Base-by-base conservation (phyloP, 1,140 invertebrate genomes). In the Leguminivora glycinivorella region DNA sequence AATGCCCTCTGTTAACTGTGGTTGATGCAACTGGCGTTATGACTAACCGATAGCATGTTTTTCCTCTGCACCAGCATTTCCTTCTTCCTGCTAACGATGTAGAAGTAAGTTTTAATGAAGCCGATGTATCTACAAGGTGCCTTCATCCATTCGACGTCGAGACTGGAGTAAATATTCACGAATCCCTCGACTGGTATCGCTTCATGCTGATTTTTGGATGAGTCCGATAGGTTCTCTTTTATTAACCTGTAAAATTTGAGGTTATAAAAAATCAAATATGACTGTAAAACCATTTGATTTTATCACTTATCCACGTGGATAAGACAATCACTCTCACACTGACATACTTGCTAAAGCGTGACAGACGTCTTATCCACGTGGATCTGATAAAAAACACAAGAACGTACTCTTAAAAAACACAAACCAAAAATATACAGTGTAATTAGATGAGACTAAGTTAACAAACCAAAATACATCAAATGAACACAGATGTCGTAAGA, bases 51-150 rank as follows among this genome's bases (percentile, higher is more conserved):
- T 22, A 90, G 73, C 74, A 82, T 89, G 56, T 71, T 76, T 56
- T 83, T 77, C 12, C 87, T 84, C 68, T 85, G 80, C 6, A 81
- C n/a, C 5, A 90, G 70, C 0, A 83, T 40, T 10, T 78, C 66
- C 63, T 80, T 88, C 75, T 90, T 90, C 34, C 71, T 78, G 5
- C 63, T 82, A 24, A 84, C 67, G n/a, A 91, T 85, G 56, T 83
- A 60, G 67, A 83, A 85, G 75, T 84, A 89, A 0, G 84, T 82
- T 47, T 84, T 87, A 56, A 90, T 75, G 56, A 89, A 85, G 67
- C 79, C 75, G 14, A 89, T 78, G 52, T 89, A 90, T 58, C 85
- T 72, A 56, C 79, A 80, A 4, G 88, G 88, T 2, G 84, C 78
- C 1, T 70, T 78, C 63, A 78, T 69, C 70, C 74, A 75, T 1